These are phyloP conservation scores for Bimastos eiseni DNA, from an alignment of 2,888 invertebrate species.

Conservation along the genomic window DNA sequence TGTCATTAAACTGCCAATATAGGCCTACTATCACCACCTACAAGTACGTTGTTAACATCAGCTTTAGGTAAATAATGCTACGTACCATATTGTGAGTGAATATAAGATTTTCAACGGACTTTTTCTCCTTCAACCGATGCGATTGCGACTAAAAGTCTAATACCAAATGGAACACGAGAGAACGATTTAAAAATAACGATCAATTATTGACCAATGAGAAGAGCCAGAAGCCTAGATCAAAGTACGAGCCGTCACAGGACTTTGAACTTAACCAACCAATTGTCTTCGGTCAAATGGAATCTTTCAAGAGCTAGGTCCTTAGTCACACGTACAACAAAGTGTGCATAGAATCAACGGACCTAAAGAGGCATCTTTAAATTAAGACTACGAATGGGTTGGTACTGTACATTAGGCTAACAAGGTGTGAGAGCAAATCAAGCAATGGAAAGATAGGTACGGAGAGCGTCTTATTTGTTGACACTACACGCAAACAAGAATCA, in stretches of 20 bases:
- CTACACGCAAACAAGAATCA: no score
- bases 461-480: no score
- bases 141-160: neutral
- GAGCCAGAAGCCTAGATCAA: neutral
- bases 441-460: neutral
- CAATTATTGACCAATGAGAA: neutral
- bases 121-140: neutral
- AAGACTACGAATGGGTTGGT: no score
- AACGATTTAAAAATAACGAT: neutral
- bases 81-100: neutral
- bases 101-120: neutral
- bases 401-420: neutral
- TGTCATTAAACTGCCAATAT: no score
- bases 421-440: neutral
- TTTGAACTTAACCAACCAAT: neutral
- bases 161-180: neutral
- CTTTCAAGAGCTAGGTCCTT: neutral
- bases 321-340: neutral
- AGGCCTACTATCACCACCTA: no score
- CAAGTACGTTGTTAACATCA: no score
- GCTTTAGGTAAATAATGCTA: neutral
- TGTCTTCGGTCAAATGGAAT: neutral
- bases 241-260: neutral
- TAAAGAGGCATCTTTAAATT: neutral
- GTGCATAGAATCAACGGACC: neutral